phyloP scores from a whole-genome alignment of 2,888 invertebrate species.

The Eueremaeus valkanovi region DNA sequence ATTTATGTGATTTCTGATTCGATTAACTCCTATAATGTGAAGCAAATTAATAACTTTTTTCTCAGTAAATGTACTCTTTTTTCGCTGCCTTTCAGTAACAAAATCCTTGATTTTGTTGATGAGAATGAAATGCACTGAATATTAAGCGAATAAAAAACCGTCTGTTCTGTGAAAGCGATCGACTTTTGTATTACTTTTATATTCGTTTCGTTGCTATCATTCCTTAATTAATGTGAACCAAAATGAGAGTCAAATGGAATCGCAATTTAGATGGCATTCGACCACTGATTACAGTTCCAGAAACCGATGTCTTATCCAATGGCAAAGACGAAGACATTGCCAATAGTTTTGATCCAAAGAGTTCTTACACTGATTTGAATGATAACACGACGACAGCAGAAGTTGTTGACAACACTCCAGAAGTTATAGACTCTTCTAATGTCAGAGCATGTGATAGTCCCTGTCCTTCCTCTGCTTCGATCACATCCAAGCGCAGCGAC shows the following conservation, averaged over 20 bases:
- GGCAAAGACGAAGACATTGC: not conserved
- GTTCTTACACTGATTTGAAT: conserved; percentile 1
- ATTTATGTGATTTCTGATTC: conserved; percentile 10
- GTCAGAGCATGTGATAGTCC: conserved; percentile 6
- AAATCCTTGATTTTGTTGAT: conserved; percentile 32
- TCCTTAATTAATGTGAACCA: not conserved
- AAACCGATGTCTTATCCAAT: conserved; percentile 6
- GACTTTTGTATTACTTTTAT: not conserved
- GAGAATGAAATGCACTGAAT: not conserved
- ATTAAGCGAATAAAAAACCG: conserved; percentile 3
- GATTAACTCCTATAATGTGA: not conserved
- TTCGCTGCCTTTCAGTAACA: not conserved
- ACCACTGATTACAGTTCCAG: conserved; percentile 23
- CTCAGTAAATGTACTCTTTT: conserved; percentile 1
- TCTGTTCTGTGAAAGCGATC: conserved; percentile 6
- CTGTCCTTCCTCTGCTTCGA: conserved; percentile 18
- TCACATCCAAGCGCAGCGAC: conserved; percentile 19
- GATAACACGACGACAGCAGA: not conserved
- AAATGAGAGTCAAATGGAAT: conserved; percentile 35
- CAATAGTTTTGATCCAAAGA: not conserved
- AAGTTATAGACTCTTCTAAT: not conserved
- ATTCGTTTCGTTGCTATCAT: not conserved
- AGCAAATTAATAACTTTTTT: not conserved
- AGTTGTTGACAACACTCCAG: not conserved
- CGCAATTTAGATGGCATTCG: conserved; percentile 36